Evolutionary conservation across 2,888 invertebrate species (phyloP).

Genomic region (Tromatobia lineatoria): DNA sequence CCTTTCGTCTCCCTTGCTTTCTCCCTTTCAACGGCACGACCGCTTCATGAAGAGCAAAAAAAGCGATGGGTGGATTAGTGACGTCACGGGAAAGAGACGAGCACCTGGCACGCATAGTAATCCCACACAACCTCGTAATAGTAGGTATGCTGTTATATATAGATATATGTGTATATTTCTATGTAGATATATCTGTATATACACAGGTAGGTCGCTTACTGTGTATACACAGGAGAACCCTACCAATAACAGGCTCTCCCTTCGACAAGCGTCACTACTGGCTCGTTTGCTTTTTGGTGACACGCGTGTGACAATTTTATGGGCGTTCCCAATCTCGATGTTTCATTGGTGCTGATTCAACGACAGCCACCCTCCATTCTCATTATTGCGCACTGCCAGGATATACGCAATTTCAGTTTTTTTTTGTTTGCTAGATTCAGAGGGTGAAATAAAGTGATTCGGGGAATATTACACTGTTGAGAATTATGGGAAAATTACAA

Average conservation of each 20-base stretch:
- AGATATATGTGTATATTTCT: constrained; percentile 1
- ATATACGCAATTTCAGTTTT: constrained; percentile 37
- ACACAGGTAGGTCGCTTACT: constrained; percentile 23
- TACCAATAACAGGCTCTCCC: constrained; percentile 59
- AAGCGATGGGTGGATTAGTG: constrained; percentile 84
- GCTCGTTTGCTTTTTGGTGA: constrained; percentile 55
- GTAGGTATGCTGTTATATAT: neutral
- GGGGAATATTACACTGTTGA: neutral
- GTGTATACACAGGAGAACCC: constrained; percentile 24
- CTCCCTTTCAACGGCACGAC: constrained; percentile 52
- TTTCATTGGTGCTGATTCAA: constrained; percentile 59
- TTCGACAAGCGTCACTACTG: constrained; percentile 54
- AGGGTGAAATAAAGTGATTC: constrained; percentile 25
- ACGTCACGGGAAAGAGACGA: constrained; percentile 81
- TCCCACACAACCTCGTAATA: constrained; percentile 9
- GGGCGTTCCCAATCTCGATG: constrained; percentile 49
- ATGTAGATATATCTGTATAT: constrained; percentile 12
- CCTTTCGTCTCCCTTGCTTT: constrained; percentile 60
- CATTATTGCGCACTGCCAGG: constrained; percentile 9
- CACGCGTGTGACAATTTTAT: constrained; percentile 62
- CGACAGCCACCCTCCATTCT: constrained; percentile 38
- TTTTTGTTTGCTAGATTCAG: neutral
- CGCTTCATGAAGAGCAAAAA: constrained; percentile 63
- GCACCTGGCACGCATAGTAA: constrained; percentile 81
- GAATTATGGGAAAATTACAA: too few relatives aligned